These are phyloP conservation scores for Cataglyphis cursor DNA, from an alignment of 2,888 invertebrate genomes.

Conservation along the genomic window DNA sequence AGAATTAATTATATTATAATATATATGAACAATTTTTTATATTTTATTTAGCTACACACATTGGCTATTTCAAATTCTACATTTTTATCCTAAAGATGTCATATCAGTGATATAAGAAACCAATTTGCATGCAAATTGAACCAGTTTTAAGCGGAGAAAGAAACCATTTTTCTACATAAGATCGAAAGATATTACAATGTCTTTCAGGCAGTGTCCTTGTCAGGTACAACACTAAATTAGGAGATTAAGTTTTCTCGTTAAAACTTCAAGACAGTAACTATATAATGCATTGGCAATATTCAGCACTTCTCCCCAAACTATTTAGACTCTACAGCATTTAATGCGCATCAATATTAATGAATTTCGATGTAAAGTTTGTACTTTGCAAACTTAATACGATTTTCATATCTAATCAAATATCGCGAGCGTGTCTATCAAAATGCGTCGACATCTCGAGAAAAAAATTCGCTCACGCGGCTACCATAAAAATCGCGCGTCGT, in stretches of 20 bases:
- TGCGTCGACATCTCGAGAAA: constrained; percentile 57
- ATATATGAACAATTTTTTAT: neutral
- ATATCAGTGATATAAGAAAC: constrained; percentile 37
- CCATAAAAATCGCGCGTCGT: constrained; percentile 26
- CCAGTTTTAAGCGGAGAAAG: constrained; percentile 11
- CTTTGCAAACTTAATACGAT: neutral
- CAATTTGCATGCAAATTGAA: constrained; percentile 40
- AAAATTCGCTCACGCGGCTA: neutral
- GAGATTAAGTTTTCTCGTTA: constrained; percentile 33
- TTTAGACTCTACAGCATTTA: neutral
- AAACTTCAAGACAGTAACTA: constrained; percentile 25
- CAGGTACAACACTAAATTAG: constrained; percentile 21
- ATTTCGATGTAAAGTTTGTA: neutral
- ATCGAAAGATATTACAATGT: constrained; percentile 16
- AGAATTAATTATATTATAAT: neutral
- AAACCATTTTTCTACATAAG: constrained; percentile 12
- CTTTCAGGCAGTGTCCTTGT: constrained; percentile 1
- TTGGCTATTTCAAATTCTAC: constrained; percentile 6
- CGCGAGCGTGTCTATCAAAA: constrained; percentile 3
- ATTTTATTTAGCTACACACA: neutral
- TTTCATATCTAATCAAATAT: neutral
- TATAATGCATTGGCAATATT: neutral
- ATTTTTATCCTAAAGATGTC: constrained; percentile 23
- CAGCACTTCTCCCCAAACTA: neutral
- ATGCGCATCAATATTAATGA: neutral